These are phyloP conservation scores for Hoplias malabaricus DNA, from an alignment of 2,113 vertebrate species.

Conservation along the genomic window DNA sequence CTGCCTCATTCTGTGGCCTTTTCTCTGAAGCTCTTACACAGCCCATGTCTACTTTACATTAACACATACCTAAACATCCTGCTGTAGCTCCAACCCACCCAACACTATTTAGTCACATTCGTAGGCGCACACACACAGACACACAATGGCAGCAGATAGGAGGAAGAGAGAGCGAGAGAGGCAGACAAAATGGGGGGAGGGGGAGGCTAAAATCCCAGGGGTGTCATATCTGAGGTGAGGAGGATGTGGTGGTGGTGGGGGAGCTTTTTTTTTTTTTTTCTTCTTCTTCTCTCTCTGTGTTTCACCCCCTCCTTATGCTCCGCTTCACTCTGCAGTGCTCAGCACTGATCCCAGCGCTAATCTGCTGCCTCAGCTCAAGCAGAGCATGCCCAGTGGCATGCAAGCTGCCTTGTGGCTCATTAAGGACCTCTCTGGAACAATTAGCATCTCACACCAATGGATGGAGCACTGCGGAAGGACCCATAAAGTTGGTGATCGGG, in stretches of 20 bases:
- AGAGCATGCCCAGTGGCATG: constrained; percentile 36
- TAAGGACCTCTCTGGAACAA: constrained; percentile 30
- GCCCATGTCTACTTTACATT: neutral
- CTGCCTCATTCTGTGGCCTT: neutral
- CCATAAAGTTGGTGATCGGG: neutral
- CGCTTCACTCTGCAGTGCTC: constrained; percentile 29
- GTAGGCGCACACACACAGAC: neutral
- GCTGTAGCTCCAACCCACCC: neutral
- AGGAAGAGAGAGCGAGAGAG: neutral
- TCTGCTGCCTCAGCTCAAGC: constrained; percentile 45
- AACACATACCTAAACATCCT: neutral
- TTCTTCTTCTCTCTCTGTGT: too few species aligned
- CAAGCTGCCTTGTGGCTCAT: constrained; percentile 12
- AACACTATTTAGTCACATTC: neutral
- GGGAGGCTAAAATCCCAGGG: neutral
- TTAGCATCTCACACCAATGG: constrained; percentile 11
- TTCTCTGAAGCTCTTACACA: neutral
- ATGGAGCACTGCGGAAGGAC: neutral
- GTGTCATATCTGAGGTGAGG: constrained; percentile 1
- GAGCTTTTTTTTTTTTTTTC: constrained; percentile 20
- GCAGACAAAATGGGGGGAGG: neutral
- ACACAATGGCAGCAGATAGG: neutral
- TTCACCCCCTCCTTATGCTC: neutral
- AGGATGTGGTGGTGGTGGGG: neutral
- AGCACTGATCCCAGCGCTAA: constrained; percentile 24